These are phyloP conservation scores for Geodia barretti DNA, from an alignment of 37 sponge, comb jelly and placozoan genomes.

Conservation along the genomic window DNA sequence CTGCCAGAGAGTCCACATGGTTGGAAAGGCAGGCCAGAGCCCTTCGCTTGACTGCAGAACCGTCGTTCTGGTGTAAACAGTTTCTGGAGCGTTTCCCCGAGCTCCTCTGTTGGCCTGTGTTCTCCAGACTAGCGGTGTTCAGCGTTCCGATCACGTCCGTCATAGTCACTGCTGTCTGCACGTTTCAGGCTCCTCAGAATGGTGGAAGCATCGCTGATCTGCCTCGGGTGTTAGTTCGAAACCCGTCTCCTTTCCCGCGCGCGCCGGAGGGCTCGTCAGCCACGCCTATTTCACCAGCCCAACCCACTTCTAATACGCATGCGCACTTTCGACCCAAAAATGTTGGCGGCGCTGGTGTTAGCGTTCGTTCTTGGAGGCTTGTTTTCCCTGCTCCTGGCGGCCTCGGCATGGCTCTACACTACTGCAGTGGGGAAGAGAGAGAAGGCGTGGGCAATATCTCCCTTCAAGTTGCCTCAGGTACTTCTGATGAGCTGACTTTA, in stretches of 20 bases:
- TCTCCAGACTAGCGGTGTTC: slow-evolving; percentile 9
- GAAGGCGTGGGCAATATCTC: background rate
- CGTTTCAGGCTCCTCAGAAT: background rate
- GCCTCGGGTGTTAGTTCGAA: background rate
- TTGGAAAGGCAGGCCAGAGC: slow-evolving; percentile 49
- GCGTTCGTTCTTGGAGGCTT: slow-evolving; percentile 12
- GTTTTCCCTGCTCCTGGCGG: slow-evolving; percentile 1
- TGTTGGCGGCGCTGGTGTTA: slow-evolving; percentile 4
- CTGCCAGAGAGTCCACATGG: background rate
- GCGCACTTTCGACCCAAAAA: too few relatives aligned
- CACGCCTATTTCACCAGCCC: background rate
- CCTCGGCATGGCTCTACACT: slow-evolving; percentile 14
- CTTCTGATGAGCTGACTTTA: background rate
- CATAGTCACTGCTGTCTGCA: background rate
- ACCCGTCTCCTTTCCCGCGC: background rate
- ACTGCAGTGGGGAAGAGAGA: background rate
- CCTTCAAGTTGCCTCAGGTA: slow-evolving; percentile 31
- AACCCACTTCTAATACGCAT: background rate
- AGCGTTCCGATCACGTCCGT: background rate
- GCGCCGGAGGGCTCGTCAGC: background rate
- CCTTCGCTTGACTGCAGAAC: slow-evolving; percentile 16
- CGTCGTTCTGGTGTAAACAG: background rate
- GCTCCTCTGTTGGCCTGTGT: background rate
- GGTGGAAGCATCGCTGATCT: background rate
- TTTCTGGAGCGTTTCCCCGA: slow-evolving; percentile 1